These are phyloP conservation scores for Trinorchestia longiramus DNA, from an alignment of 1,140 invertebrate species.

Conservation along the genomic window DNA sequence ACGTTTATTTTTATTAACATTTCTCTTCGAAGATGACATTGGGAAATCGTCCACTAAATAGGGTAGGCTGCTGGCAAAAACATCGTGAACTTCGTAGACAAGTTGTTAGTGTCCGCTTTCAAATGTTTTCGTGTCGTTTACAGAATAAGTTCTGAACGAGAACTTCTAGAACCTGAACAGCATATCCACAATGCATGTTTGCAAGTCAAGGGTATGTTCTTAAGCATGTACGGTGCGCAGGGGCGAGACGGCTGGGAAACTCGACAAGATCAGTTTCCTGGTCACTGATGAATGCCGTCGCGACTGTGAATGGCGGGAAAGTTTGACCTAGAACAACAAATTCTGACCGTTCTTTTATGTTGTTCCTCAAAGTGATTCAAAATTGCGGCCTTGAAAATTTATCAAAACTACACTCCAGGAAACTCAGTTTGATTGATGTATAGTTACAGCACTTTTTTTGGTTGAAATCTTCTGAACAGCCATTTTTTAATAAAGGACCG, in stretches of 20 bases:
- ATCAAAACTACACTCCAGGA: neutral
- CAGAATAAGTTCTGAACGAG: neutral
- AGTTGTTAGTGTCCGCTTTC: too few species aligned
- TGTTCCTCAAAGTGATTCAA: too few species aligned
- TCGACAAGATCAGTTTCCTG: neutral
- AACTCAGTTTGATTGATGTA: neutral
- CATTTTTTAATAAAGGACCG: neutral
- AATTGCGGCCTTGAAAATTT: too few species aligned
- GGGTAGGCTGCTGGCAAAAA: too few species aligned
- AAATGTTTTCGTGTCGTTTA: too few species aligned
- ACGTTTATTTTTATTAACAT: too few species aligned
- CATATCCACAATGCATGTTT: neutral
- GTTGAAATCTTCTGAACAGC: neutral
- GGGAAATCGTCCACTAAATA: too few species aligned
- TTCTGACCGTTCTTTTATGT: too few species aligned
- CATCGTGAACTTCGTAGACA: too few species aligned
- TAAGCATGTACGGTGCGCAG: neutral
- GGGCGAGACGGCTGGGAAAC: neutral
- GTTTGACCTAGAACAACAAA: too few species aligned
- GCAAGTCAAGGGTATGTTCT: neutral
- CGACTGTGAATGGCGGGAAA: neutral
- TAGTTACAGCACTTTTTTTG: neutral
- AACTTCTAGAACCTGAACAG: neutral
- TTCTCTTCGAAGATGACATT: too few species aligned
- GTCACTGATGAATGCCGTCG: neutral